Evolutionary conservation across 2,113 vertebrate species (phyloP).

Genomic region (Cercopithecus mona): DNA sequence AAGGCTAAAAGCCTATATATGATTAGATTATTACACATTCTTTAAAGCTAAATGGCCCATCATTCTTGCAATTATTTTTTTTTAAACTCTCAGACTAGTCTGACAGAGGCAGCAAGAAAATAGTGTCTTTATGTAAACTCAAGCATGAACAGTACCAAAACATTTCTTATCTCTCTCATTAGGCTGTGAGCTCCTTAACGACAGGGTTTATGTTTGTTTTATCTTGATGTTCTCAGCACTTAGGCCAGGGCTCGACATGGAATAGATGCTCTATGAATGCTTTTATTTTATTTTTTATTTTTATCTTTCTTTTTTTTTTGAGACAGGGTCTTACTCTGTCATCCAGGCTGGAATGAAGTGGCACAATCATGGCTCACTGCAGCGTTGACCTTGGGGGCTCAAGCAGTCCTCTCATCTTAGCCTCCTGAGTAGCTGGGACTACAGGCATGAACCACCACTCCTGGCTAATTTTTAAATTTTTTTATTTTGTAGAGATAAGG

Average conservation of each 20-base stretch:
- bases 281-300: not conserved
- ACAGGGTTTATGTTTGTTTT: not conserved
- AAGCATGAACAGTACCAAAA: not conserved
- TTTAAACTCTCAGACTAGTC: slow-evolving; percentile 15
- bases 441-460: too few species aligned
- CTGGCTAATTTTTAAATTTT: too few species aligned
- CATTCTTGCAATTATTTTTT: slow-evolving; percentile 27
- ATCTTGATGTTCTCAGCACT: not conserved
- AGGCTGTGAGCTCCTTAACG: not conserved
- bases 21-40: not conserved
- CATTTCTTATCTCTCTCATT: not conserved
- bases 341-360: too few species aligned
- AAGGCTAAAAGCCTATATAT: not conserved
- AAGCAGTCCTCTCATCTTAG: too few species aligned
- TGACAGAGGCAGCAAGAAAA: not conserved
- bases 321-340: too few species aligned
- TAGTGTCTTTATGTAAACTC: not conserved
- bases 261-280: not conserved
- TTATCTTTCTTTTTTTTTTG: too few species aligned
- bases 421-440: too few species aligned
- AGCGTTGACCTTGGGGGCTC: too few species aligned
- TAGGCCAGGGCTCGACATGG: not conserved
- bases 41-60: not conserved
- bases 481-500: too few species aligned
- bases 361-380: too few species aligned